Conservation (phyloP, 1,140 invertebrate genomes). For the Lordiphosa mommai region DNA sequence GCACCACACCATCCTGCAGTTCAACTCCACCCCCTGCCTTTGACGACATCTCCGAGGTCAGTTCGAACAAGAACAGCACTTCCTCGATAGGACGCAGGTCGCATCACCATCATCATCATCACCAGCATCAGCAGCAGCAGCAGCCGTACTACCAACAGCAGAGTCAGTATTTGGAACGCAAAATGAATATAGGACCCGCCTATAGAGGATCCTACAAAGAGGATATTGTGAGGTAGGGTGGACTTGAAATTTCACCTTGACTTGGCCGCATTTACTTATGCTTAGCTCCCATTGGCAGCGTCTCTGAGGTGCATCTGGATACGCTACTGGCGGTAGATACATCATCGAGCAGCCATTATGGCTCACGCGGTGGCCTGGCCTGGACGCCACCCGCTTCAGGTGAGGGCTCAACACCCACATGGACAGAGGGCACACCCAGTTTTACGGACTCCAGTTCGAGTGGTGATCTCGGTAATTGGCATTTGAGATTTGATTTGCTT, state of each 20-base stretch:
- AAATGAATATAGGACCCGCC: constrained; percentile 79
- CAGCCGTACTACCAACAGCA: constrained; percentile 64
- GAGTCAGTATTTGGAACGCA: constrained; percentile 79
- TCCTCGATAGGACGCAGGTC: constrained; percentile 79
- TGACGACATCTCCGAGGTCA: constrained; percentile 86
- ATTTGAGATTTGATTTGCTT: constrained; percentile 49
- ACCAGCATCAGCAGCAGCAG: constrained; percentile 80
- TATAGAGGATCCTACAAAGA: constrained; percentile 78
- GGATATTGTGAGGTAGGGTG: constrained; percentile 65
- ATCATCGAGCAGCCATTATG: constrained; percentile 77
- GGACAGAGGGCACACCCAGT: constrained; percentile 98
- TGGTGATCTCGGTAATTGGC: constrained; percentile 83
- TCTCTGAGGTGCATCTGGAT: constrained; percentile 79
- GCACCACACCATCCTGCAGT: constrained; percentile 83
- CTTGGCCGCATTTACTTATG: not conserved
- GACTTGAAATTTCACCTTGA: not conserved
- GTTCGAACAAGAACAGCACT: constrained; percentile 80
- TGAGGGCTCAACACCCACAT: constrained; percentile 96
- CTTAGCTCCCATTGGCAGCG: constrained; percentile 30
- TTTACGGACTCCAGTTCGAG: constrained; percentile 97
- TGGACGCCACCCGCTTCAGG: constrained; percentile 94
- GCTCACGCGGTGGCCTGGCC: constrained; percentile 74
- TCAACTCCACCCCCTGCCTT: constrained; percentile 94
- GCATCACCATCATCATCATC: constrained; percentile 74
- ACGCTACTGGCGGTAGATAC: constrained; percentile 77